phyloP scores from a whole-genome alignment of 2,888 invertebrate genomes.

The Pterostichus niger region DNA sequence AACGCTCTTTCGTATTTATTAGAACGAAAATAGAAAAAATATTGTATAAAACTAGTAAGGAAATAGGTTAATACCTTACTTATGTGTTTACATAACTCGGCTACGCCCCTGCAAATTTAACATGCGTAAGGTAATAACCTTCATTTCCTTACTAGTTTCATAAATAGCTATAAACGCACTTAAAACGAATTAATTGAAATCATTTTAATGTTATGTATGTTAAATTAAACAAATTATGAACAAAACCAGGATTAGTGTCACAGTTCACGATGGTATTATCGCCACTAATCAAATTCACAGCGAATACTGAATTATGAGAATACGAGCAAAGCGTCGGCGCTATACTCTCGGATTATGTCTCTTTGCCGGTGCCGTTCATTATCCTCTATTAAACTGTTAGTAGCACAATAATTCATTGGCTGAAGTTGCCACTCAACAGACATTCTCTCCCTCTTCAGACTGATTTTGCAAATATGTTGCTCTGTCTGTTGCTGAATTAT shows the following conservation, averaged over 20 bases:
- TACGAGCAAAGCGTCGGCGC: neutral
- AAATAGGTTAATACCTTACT: too few relatives aligned
- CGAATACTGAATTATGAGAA: constrained; percentile 47
- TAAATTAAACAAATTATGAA: constrained; percentile 16
- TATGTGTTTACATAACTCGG: too few relatives aligned
- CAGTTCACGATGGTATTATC: neutral
- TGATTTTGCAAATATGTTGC: neutral
- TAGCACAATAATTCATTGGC: neutral
- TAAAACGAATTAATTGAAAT: too few relatives aligned
- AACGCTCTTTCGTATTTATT: too few relatives aligned
- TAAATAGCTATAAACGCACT: too few relatives aligned
- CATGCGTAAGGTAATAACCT: too few relatives aligned
- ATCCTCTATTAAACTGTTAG: constrained; percentile 26
- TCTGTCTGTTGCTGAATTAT: neutral
- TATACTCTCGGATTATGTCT: neutral
- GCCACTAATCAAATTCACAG: constrained; percentile 39
- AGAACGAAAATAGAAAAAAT: too few relatives aligned
- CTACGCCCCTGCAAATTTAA: too few relatives aligned
- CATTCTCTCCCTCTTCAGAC: neutral
- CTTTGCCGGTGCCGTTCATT: constrained; percentile 6
- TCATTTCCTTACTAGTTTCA: too few relatives aligned
- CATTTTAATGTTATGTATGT: too few relatives aligned
- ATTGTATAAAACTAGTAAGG: too few relatives aligned
- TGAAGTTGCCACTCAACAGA: neutral
- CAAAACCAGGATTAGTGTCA: constrained; percentile 9